Evolutionary conservation across 2,888 invertebrate species (phyloP).

Genomic region (Lutraria lutraria): DNA sequence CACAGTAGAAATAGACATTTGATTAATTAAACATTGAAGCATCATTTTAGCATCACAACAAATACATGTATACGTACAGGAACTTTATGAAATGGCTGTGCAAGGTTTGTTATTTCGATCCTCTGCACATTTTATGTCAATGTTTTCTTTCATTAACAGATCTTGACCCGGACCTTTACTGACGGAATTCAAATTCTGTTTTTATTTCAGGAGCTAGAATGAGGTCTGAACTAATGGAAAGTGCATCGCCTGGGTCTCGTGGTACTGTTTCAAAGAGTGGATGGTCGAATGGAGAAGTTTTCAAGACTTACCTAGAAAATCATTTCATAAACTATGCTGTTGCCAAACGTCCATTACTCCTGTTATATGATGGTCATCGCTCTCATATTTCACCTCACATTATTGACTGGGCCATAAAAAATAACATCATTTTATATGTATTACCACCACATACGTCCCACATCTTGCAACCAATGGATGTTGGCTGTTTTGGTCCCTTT

Average conservation of each 20-base stretch:
- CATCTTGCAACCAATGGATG: constrained; percentile 45
- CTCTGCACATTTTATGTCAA: too few species aligned
- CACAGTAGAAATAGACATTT: too few species aligned
- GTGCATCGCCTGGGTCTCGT: constrained; percentile 30
- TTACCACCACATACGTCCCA: constrained; percentile 40
- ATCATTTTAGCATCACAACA: too few species aligned
- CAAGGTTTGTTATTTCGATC: too few species aligned
- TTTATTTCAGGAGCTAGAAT: constrained; percentile 44
- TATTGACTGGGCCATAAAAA: constrained; percentile 44
- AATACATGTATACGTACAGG: too few species aligned
- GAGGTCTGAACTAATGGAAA: constrained; percentile 31
- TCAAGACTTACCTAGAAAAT: constrained; percentile 29
- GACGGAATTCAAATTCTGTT: too few species aligned
- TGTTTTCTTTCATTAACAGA: too few species aligned
- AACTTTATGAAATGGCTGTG: too few species aligned
- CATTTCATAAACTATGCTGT: constrained; percentile 45
- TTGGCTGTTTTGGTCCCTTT: constrained; percentile 52
- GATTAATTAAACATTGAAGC: too few species aligned
- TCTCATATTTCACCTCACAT: constrained; percentile 28
- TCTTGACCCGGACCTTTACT: too few species aligned
- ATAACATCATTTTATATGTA: constrained; percentile 47
- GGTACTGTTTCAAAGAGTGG: constrained; percentile 31
- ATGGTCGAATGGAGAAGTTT: constrained; percentile 51
- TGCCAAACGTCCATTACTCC: neutral
- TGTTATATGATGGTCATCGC: constrained; percentile 46